These are phyloP conservation scores for Gymnoscopelus braueri DNA, from an alignment of 2,797 vertebrate species.

Conservation along the genomic window DNA sequence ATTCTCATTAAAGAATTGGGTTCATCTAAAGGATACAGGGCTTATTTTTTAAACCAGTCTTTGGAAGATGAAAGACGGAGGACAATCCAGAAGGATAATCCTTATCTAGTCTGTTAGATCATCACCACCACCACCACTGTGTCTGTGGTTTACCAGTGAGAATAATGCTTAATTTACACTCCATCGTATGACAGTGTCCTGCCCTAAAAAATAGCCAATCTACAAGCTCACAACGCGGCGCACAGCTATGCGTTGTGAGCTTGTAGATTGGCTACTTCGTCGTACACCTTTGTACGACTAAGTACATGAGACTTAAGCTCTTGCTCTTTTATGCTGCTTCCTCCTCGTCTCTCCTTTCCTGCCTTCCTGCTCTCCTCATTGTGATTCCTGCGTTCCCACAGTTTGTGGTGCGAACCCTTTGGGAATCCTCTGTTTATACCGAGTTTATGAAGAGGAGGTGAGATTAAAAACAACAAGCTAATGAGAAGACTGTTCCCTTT, in stretches of 20 bases:
- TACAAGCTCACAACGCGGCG: too few relatives aligned
- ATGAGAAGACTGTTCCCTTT: constrained; percentile 53
- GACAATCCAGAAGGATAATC: constrained; percentile 62
- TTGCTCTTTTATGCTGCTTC: constrained; percentile 7
- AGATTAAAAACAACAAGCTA: constrained; percentile 60
- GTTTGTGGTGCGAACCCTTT: constrained; percentile 47
- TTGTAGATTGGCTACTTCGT: too few relatives aligned
- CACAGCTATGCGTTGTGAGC: too few relatives aligned
- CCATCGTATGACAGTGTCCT: too few relatives aligned
- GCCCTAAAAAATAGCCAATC: too few relatives aligned
- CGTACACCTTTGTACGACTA: too few relatives aligned
- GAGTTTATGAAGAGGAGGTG: constrained; percentile 50
- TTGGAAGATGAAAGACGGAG: constrained; percentile 69
- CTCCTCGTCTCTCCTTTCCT: constrained; percentile 23
- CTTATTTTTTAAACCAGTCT: constrained; percentile 29
- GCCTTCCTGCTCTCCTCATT: constrained; percentile 32
- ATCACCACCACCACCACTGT: constrained; percentile 38
- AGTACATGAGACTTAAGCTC: background rate
- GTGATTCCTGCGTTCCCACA: constrained; percentile 54
- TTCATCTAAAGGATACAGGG: constrained; percentile 73
- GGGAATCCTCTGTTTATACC: constrained; percentile 57
- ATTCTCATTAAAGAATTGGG: constrained; percentile 59
- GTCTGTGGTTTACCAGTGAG: constrained; percentile 45
- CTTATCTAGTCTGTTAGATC: constrained; percentile 67
- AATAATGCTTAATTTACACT: constrained; percentile 31